Percentiles rank a stretch among this genome's conserved stretches.
Evolutionary conservation across 2,113 vertebrate species (phyloP).

Genomic region (Calidris pygmaea): DNA sequence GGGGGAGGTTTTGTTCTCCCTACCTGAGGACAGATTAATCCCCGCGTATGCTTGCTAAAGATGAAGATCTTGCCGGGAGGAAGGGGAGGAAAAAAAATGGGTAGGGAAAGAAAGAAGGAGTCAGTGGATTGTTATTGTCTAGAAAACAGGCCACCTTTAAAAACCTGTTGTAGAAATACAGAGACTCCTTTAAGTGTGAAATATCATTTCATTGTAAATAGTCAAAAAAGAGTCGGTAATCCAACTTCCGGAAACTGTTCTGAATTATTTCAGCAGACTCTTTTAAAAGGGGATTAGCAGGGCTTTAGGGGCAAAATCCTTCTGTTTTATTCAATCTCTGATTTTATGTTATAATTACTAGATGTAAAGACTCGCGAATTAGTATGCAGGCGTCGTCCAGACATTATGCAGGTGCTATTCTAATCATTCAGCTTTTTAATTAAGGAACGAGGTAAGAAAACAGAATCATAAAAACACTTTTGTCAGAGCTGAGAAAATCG

Average conservation of each 20-base stretch:
- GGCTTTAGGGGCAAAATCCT: constrained; percentile 87
- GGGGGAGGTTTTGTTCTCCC: constrained; percentile 23
- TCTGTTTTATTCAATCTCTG: constrained; percentile 86
- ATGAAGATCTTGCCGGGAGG: constrained; percentile 18
- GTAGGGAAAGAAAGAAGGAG: constrained; percentile 1
- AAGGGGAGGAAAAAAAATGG: neutral
- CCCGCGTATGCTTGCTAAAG: neutral
- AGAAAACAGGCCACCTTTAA: constrained; percentile 64
- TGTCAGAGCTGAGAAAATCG: constrained; percentile 81
- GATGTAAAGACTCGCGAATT: constrained; percentile 88
- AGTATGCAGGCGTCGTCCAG: constrained; percentile 81
- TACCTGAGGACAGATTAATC: constrained; percentile 44
- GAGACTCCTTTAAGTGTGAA: constrained; percentile 90
- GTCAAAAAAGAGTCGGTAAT: constrained; percentile 91
- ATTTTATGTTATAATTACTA: constrained; percentile 97
- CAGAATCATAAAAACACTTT: constrained; percentile 85
- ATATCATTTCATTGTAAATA: constrained; percentile 96
- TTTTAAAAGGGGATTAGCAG: constrained; percentile 98
- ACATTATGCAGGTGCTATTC: constrained; percentile 89
- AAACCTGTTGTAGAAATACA: constrained; percentile 77
- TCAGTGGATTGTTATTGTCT: constrained; percentile 53
- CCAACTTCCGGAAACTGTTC: constrained; percentile 99
- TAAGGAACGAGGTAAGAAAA: constrained; percentile 84
- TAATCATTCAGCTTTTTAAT: constrained; percentile 86
- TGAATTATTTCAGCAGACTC: constrained; percentile 97